Evolutionary conservation across 2,888 invertebrate species (phyloP), one percentile per base, ranked within the genome.

Genomic region (Auanema freiburgensis): DNA sequence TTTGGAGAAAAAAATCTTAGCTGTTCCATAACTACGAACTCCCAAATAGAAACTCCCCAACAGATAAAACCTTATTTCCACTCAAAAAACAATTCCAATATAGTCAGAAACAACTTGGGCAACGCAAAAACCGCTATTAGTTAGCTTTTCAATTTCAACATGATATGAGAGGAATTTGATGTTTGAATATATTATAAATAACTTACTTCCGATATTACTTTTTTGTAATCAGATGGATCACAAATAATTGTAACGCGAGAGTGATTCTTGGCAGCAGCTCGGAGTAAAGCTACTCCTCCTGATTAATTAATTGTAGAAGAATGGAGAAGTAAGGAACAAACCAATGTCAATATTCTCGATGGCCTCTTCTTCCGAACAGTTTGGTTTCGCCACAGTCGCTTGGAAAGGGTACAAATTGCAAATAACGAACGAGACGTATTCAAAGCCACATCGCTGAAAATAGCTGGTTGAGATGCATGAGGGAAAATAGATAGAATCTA

Each of bases 211-310:
- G 71, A 42, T 23, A 73, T 55, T 42, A 81, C 67, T n/a, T 66
- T 58, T 10, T 87, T 86, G 84, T 98, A 97, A 87, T 98, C 97
- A 21, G 83, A 85, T 0, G 93, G 92, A 85, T 97, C 95, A 84
- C 93, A 94, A 64, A 97, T 85, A 18, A 97, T 91, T 0, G 94
- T 93, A 8, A 98, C 97, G 80, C 96, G 89, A 51, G 89, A 89
- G 84, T 96, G 93, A 86, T 97, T 97, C 87, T 98, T 97, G 2
- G 96, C 97, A 11, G 96, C 97, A 1, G 97, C 96, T 77, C 97
- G 87, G 21, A 97, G 86, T 23, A 97, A 85, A 2, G 97, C 94
- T 0, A 97, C 97, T 21, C 97, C 97, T 71, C 73, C 71, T 71
- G 67, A n/a, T n/a, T 21, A 67, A 71, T 69, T 40, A 70, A 66